A percentile compares a stretch with the other conserved stretches of the same genome.
Conservation (phyloP, 2,888 invertebrate species). For the Limnephilus marmoratus region DNA sequence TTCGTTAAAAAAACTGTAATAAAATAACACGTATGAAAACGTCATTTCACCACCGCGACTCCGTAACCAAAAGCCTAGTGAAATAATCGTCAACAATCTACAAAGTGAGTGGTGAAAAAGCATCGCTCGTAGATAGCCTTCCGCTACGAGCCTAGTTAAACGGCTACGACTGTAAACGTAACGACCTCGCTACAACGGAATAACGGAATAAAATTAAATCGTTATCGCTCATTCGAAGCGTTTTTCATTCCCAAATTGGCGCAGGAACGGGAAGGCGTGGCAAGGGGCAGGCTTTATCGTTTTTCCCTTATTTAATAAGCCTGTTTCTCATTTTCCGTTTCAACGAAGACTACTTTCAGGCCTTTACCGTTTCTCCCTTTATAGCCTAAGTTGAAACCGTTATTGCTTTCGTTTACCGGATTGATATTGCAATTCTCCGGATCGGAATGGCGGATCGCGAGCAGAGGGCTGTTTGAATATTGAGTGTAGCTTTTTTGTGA, state of each 20-base stretch:
- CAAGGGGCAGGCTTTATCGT: slow-evolving; percentile 50
- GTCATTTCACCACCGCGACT: neutral
- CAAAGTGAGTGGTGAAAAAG: slow-evolving; percentile 5
- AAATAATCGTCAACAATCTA: slow-evolving; percentile 23
- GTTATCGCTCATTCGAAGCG: slow-evolving; percentile 36
- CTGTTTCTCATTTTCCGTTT: slow-evolving; percentile 58
- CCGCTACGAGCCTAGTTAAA: slow-evolving; percentile 54
- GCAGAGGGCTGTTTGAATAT: slow-evolving; percentile 21
- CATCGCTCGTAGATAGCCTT: slow-evolving; percentile 43
- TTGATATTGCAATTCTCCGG: slow-evolving; percentile 52
- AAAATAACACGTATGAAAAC: neutral
- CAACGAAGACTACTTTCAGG: slow-evolving; percentile 46
- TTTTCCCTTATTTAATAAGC: slow-evolving; percentile 62
- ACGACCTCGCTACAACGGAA: slow-evolving; percentile 32
- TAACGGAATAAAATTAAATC: slow-evolving; percentile 45
- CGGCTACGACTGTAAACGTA: slow-evolving; percentile 35
- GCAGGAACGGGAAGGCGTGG: slow-evolving; percentile 48
- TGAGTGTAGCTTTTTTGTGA: slow-evolving; percentile 40
- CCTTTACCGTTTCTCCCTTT: slow-evolving; percentile 47
- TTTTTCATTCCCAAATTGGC: slow-evolving; percentile 55
- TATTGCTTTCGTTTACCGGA: slow-evolving; percentile 58
- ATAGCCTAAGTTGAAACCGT: slow-evolving; percentile 54
- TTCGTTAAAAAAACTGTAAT: neutral
- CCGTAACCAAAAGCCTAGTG: neutral
- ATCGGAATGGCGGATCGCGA: slow-evolving; percentile 38